phyloP scores from a whole-genome alignment of 2,888 invertebrate species.

The Cartodere bifasciata region DNA sequence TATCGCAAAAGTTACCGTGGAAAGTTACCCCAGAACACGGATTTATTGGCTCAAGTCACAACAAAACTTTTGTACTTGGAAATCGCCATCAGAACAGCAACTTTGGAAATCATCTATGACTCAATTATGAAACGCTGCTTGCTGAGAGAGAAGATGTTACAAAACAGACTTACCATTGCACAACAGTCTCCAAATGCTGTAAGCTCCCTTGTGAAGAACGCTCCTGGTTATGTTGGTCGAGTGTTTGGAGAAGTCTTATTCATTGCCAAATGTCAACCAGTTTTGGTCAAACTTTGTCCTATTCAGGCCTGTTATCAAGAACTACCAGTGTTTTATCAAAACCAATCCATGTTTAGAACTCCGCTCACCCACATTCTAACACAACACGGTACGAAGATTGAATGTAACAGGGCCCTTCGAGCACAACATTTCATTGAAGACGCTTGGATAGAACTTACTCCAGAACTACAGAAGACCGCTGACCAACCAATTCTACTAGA shows the following conservation, averaged over 20 bases:
- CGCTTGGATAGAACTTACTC: slow-evolving; percentile 6
- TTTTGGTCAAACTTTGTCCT: slow-evolving; percentile 4
- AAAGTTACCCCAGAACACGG: slow-evolving; percentile 7
- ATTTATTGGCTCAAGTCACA: slow-evolving; percentile 7
- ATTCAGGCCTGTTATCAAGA: slow-evolving; percentile 7
- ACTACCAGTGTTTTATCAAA: slow-evolving; percentile 7
- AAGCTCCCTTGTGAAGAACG: no score
- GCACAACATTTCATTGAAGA: slow-evolving; percentile 4
- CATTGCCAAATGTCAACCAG: slow-evolving; percentile 4
- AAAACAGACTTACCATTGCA: slow-evolving; percentile 5
- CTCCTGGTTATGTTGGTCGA: no score
- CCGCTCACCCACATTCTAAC: slow-evolving; percentile 8
- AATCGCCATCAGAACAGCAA: slow-evolving; percentile 6
- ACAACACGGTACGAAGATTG: slow-evolving; percentile 7
- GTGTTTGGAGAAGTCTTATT: no score
- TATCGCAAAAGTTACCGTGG: not conserved
- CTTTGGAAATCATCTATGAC: slow-evolving; percentile 7
- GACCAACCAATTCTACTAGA: not conserved
- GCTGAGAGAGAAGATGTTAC: slow-evolving; percentile 4
- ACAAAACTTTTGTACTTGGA: slow-evolving; percentile 8
- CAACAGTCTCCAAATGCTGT: slow-evolving; percentile 4
- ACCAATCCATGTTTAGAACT: slow-evolving; percentile 5
- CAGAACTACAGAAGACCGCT: not conserved
- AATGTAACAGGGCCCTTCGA: slow-evolving; percentile 4
- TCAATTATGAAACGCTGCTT: slow-evolving; percentile 6